Base-by-base conservation (phyloP, 2,113 vertebrate genomes). In the Spheniscus mendiculus region DNA sequence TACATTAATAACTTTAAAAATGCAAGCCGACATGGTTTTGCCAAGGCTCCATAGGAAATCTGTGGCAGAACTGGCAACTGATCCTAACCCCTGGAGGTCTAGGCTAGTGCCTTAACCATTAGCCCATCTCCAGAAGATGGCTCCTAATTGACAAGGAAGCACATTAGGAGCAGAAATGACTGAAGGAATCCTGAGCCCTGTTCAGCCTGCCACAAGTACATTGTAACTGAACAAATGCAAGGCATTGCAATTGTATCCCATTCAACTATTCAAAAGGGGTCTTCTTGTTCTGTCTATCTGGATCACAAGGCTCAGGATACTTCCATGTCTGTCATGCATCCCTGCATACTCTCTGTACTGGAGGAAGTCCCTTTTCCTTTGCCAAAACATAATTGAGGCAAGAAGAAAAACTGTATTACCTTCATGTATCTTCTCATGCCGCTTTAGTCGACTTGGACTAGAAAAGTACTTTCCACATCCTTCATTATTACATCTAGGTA, bases 361-460 rank as follows among this genome's bases (percentile, higher is more conserved):
- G 44, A 69, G 74, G 26, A 44, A 80, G 12, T 27, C 9, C 10
- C 44, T 78, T 45, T 16, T 42, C 23, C 10, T 78, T 58, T 56
- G 34, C 16, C 92, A 65, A 85, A 77, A 59, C 1, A 11, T 8
- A 12, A 44, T 1, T 52, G 44, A 49, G 81, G 5, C 32, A 74
- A n/a, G n/a, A 56, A 45, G 8, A 36, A 52, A 89, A 47, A 52
- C 4, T 4, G 11, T 89, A 89, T 70, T 97, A 99, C 99, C 99
- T 98, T 98, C 89, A 62, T 99, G 99, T 44, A 98, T 85, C 92
- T 98, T 99, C 93, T 98, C 95, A 0, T 99, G 99, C 45, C 97
- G 98, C 72, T 99, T 99, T 61, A 99, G 97, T 80, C 96, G 96
- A 84, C 97, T 97, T 30, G 97, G 97, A 16, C 97, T 96, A 63